These are phyloP conservation scores for Cerastis leucographa DNA, from an alignment of 2,888 invertebrate genomes.

Conservation along the genomic window DNA sequence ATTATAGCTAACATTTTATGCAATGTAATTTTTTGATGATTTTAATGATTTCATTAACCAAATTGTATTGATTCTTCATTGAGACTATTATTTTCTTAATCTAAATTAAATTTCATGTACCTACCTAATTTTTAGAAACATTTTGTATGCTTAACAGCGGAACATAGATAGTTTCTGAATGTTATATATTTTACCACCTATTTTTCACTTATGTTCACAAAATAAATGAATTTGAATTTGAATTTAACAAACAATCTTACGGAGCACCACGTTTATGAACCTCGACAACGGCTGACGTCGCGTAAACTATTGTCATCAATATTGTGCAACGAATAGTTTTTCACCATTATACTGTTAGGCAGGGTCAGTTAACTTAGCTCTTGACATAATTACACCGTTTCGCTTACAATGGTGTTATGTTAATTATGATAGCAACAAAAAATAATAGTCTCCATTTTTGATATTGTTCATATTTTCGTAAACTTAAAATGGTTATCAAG, in stretches of 20 bases:
- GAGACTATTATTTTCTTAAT: too few species aligned
- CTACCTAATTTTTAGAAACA: too few species aligned
- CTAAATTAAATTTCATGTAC: too few species aligned
- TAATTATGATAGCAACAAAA: constrained; percentile 55
- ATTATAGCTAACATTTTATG: too few species aligned
- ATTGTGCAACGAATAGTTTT: constrained; percentile 61
- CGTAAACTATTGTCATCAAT: constrained; percentile 61
- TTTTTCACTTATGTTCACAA: too few species aligned
- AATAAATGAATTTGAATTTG: too few species aligned
- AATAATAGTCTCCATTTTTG: constrained; percentile 27
- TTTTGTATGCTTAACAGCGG: too few species aligned
- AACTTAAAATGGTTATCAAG: constrained; percentile 49
- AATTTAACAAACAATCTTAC: constrained; percentile 6
- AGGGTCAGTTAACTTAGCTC: constrained; percentile 68
- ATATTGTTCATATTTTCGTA: constrained; percentile 44
- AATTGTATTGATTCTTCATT: too few species aligned
- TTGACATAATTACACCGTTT: constrained; percentile 79
- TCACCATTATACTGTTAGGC: constrained; percentile 56
- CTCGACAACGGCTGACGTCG: not conserved
- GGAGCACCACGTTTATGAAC: not conserved
- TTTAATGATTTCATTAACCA: too few species aligned
- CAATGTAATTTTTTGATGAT: too few species aligned
- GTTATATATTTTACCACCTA: too few species aligned
- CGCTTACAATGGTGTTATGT: constrained; percentile 64
- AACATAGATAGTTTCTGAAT: too few species aligned